phyloP scores from a whole-genome alignment of 2,888 invertebrate genomes.

The Meteorus cinctellus region DNA sequence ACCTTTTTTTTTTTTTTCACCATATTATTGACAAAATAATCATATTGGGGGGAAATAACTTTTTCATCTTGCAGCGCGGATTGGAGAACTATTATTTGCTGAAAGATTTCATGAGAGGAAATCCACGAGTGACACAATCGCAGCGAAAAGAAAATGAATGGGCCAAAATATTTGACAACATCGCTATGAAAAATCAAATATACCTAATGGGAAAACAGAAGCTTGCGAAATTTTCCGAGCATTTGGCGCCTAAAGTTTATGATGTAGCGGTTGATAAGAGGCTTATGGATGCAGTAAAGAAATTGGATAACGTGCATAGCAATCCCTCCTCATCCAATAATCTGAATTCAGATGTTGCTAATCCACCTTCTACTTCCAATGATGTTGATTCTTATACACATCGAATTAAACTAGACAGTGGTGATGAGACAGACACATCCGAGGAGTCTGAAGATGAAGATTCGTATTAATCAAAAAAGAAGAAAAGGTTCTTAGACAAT shows the following conservation, averaged over 20 bases:
- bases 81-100: conserved; percentile 36
- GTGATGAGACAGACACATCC: conserved; percentile 14
- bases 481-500: neutral
- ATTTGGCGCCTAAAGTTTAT: neutral
- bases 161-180: conserved; percentile 14
- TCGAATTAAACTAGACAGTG: neutral
- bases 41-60: neutral
- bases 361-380: neutral
- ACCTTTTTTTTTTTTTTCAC: neutral
- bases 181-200: conserved; percentile 1
- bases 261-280: neutral
- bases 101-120: conserved; percentile 27
- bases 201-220: conserved; percentile 23
- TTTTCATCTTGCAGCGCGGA: conserved; percentile 17
- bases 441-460: conserved; percentile 5
- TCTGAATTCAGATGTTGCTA: neutral
- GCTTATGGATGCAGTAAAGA: neutral
- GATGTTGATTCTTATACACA: neutral
- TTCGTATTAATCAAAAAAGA: neutral
- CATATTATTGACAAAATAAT: neutral
- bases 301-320: neutral
- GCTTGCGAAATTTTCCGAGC: neutral
- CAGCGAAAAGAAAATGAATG: conserved; percentile 11
- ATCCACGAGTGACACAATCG: conserved; percentile 25
- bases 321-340: neutral